Evolutionary conservation across 2,113 vertebrate genomes (phyloP).

Genomic region (Lagopus leucura): DNA sequence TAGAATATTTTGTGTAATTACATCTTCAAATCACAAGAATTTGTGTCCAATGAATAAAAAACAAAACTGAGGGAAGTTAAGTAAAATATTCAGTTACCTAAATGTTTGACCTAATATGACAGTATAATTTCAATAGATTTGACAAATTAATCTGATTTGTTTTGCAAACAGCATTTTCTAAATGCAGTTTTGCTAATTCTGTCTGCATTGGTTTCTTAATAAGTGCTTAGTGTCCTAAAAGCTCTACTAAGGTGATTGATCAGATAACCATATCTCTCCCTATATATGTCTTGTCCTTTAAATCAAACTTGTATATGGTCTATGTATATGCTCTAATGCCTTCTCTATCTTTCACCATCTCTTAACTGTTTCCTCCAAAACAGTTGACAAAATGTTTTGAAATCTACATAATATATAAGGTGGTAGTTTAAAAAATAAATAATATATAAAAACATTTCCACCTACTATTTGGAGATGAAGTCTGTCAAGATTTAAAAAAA

Average conservation of each 20-base stretch:
- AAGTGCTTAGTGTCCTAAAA: not conserved
- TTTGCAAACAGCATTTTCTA: slow-evolving; percentile 7
- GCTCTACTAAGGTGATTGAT: not conserved
- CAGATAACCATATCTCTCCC: not conserved
- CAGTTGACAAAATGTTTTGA: not conserved
- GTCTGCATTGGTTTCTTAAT: not conserved
- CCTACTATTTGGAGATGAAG: not conserved
- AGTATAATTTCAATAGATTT: slow-evolving; percentile 33
- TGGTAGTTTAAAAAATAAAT: not conserved
- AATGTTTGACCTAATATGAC: not conserved
- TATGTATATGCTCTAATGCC: not conserved
- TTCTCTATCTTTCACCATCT: not conserved
- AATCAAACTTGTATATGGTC: not conserved
- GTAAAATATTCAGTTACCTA: not conserved
- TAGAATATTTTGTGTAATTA: too few relatives aligned
- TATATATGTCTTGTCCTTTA: not conserved
- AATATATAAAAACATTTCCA: not conserved
- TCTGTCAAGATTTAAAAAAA: not conserved
- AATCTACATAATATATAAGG: not conserved
- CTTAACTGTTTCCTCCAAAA: not conserved
- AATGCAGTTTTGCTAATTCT: not conserved
- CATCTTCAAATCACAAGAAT: not conserved
- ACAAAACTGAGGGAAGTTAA: not conserved
- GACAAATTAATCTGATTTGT: not conserved
- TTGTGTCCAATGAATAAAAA: slow-evolving; percentile 1